A percentile compares a stretch with the other conserved stretches of the same genome.
Conservation (phyloP, 2,797 vertebrate genomes). For the Liparis tanakae region DNA sequence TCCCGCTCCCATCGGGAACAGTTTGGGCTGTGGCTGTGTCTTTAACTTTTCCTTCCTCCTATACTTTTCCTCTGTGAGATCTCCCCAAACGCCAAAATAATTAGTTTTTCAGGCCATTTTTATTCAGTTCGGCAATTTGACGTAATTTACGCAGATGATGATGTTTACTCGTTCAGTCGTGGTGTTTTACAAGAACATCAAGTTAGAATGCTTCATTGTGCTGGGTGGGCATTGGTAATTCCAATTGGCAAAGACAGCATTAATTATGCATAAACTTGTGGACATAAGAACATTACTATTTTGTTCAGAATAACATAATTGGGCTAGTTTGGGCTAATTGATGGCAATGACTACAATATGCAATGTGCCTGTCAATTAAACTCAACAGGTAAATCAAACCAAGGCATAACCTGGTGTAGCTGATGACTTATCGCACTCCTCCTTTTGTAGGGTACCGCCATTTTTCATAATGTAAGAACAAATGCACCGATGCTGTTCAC, state of each 20-base stretch:
- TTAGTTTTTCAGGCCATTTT: not conserved
- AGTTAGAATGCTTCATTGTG: not conserved
- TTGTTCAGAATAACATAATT: not conserved
- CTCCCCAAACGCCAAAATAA: not conserved
- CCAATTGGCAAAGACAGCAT: slow-evolving; percentile 20
- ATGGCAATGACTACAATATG: not conserved
- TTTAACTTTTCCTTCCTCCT: slow-evolving; percentile 2
- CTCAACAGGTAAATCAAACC: slow-evolving; percentile 9
- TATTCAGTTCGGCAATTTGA: not conserved
- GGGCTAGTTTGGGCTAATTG: not conserved
- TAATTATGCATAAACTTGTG: not conserved
- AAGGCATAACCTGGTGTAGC: not conserved
- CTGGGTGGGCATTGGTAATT: not conserved
- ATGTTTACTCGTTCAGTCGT: not conserved
- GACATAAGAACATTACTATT: slow-evolving; percentile 4
- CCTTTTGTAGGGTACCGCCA: slow-evolving; percentile 9
- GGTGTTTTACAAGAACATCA: slow-evolving; percentile 9
- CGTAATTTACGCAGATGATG: slow-evolving; percentile 19
- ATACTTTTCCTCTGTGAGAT: not conserved
- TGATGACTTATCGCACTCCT: not conserved
- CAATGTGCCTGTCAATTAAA: not conserved
- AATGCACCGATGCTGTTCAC: slow-evolving; percentile 18
- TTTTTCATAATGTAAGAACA: not conserved
- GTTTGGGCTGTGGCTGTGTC: not conserved
- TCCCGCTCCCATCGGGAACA: not conserved